Evolutionary conservation across 2,888 invertebrate species (phyloP).

Genomic region (Baronia brevicornis): DNA sequence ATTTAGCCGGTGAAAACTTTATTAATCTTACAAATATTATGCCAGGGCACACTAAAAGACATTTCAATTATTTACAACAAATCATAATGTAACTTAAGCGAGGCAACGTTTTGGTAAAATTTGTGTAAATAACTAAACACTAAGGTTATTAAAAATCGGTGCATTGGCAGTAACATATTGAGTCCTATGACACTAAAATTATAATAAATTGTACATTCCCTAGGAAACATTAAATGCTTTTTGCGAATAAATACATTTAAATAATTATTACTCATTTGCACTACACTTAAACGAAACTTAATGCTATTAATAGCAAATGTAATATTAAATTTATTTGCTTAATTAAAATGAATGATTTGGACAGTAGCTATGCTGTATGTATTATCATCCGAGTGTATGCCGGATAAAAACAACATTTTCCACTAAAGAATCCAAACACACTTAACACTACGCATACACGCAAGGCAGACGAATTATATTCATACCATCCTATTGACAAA

Average conservation of each 20-base stretch:
- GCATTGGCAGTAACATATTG: slow-evolving; percentile 13
- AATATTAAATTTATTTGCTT: slow-evolving; percentile 16
- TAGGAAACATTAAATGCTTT: slow-evolving; percentile 51
- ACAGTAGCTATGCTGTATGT: slow-evolving; percentile 29
- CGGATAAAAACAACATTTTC: slow-evolving; percentile 10
- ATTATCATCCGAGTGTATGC: slow-evolving; percentile 19
- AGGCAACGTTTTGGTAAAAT: slow-evolving; percentile 73
- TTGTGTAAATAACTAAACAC: slow-evolving; percentile 51
- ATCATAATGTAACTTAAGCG: slow-evolving; percentile 64
- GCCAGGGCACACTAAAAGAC: slow-evolving; percentile 61
- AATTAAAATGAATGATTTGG: slow-evolving; percentile 28
- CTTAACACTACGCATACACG: slow-evolving; percentile 16
- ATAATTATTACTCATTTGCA: slow-evolving; percentile 27
- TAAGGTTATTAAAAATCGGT: slow-evolving; percentile 24
- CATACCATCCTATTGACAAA: slow-evolving; percentile 32
- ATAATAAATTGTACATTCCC: slow-evolving; percentile 45
- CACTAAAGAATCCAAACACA: slow-evolving; percentile 20
- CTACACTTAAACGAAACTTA: slow-evolving; percentile 29
- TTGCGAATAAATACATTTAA: slow-evolving; percentile 34
- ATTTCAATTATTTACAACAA: slow-evolving; percentile 54
- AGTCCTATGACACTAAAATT: slow-evolving; percentile 4
- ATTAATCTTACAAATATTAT: slow-evolving; percentile 57
- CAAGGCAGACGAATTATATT: slow-evolving; percentile 46
- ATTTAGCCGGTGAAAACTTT: slow-evolving; percentile 61
- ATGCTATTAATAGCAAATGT: slow-evolving; percentile 22